phyloP scores from a whole-genome alignment of 2,888 invertebrate species.

The Protophormia terraenovae region DNA sequence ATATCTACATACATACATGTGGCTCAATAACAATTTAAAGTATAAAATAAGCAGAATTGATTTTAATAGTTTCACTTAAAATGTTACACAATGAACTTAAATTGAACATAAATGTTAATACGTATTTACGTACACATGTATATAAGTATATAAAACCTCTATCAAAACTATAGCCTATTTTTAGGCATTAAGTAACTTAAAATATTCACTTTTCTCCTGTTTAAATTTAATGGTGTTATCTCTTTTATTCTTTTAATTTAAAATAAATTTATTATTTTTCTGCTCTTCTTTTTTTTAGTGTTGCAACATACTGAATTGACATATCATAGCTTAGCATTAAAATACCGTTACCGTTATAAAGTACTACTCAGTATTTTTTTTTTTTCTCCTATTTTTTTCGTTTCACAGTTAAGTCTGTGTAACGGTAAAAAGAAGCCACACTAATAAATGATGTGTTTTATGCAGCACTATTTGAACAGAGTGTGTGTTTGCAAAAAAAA shows the following conservation, averaged over 20 bases:
- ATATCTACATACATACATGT: not conserved
- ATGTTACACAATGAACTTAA: too few relatives aligned
- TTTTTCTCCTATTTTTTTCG: not conserved
- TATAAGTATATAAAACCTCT: not conserved
- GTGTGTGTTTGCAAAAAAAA: not conserved
- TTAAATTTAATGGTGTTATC: not conserved
- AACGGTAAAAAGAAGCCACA: constrained; percentile 25
- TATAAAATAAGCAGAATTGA: too few relatives aligned
- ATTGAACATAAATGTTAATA: too few relatives aligned
- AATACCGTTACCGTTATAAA: constrained; percentile 59
- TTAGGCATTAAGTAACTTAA: not conserved
- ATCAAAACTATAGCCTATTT: not conserved
- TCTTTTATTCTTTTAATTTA: not conserved
- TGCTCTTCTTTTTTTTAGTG: not conserved
- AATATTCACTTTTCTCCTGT: not conserved
- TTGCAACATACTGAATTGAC: constrained; percentile 62
- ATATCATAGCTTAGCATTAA: constrained; percentile 63
- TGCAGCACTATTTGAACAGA: not conserved
- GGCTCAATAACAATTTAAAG: not conserved
- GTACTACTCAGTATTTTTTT: constrained; percentile 14
- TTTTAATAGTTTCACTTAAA: too few relatives aligned
- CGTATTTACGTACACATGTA: too few relatives aligned
- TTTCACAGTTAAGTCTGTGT: not conserved
- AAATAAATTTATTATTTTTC: not conserved
- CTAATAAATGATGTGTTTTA: constrained; percentile 14